Conservation (phyloP, 2,113 vertebrate species). For the Sylvilagus bachmani region DNA sequence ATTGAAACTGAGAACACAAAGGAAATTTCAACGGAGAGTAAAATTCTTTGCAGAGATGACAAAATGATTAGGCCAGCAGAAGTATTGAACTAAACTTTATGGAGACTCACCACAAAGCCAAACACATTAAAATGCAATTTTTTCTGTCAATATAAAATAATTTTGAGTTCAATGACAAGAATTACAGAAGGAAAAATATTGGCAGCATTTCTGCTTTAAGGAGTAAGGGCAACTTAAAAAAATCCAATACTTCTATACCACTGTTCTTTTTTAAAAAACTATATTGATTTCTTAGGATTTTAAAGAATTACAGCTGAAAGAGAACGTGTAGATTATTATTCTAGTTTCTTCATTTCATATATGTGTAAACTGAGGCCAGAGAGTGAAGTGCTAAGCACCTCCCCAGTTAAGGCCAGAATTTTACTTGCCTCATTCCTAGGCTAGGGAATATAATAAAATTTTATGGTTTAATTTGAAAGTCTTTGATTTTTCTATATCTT, state of each 20-base stretch:
- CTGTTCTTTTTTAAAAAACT: not conserved
- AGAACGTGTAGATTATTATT: not conserved
- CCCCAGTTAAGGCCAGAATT: not conserved
- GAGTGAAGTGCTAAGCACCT: not conserved
- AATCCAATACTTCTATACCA: not conserved
- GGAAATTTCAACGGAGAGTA: slow-evolving; percentile 80
- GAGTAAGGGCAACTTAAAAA: slow-evolving; percentile 46
- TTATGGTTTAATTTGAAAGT: slow-evolving; percentile 22
- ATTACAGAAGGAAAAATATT: not conserved
- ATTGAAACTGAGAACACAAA: slow-evolving; percentile 79
- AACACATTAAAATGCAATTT: slow-evolving; percentile 53
- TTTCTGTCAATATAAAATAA: slow-evolving; percentile 65
- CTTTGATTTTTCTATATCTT: not conserved
- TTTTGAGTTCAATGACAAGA: slow-evolving; percentile 33
- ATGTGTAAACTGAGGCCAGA: slow-evolving; percentile 1
- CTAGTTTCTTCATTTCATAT: not conserved
- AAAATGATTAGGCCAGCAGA: slow-evolving; percentile 63
- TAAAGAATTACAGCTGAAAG: not conserved
- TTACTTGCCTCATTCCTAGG: not conserved
- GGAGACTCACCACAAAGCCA: slow-evolving; percentile 70
- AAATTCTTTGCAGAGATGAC: slow-evolving; percentile 80
- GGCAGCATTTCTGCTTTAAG: slow-evolving; percentile 29
- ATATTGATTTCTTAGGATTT: not conserved
- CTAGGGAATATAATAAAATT: not conserved
- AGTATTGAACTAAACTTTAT: slow-evolving; percentile 63